These are phyloP conservation scores for Nettapus auritus DNA, from an alignment of 2,113 vertebrate genomes.

Conservation along the genomic window DNA sequence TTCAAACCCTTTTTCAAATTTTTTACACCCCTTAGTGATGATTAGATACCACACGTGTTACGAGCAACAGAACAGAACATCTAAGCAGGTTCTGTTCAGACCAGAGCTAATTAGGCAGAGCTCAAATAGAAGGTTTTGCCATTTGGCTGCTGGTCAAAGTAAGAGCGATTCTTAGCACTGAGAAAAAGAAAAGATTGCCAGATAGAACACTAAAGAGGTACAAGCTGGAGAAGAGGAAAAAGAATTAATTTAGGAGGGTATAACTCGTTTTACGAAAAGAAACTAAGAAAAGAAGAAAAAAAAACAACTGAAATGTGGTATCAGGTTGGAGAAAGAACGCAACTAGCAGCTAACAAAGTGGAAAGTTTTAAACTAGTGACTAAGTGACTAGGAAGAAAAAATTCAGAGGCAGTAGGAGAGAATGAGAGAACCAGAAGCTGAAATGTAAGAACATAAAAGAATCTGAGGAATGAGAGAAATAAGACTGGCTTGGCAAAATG, in stretches of 20 bases:
- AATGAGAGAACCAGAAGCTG: not conserved
- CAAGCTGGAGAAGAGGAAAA: not conserved
- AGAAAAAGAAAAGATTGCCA: not conserved
- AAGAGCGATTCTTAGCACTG: not conserved
- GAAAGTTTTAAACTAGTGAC: not conserved
- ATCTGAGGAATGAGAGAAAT: not conserved
- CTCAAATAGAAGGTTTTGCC: not conserved
- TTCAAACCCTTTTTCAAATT: not conserved
- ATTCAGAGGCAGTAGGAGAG: not conserved
- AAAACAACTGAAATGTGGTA: not conserved
- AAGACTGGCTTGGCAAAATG: not conserved
- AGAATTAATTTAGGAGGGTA: not conserved
- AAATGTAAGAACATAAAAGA: not conserved
- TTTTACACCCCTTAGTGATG: not conserved
- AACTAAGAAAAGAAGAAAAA: not conserved
- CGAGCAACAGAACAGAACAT: not conserved
- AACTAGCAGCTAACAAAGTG: not conserved
- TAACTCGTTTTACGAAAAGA: not conserved
- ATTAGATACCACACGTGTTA: not conserved
- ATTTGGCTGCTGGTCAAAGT: not conserved
- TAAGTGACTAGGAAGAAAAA: not conserved
- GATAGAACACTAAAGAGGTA: not conserved
- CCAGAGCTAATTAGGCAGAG: not conserved
- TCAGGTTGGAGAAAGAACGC: not conserved
- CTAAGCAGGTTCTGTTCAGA: not conserved